A percentile compares a stretch with the other conserved stretches of the same genome.
These are phyloP conservation scores for Kryptopterus vitreolus DNA, from an alignment of 2,797 vertebrate genomes.

Conservation along the genomic window DNA sequence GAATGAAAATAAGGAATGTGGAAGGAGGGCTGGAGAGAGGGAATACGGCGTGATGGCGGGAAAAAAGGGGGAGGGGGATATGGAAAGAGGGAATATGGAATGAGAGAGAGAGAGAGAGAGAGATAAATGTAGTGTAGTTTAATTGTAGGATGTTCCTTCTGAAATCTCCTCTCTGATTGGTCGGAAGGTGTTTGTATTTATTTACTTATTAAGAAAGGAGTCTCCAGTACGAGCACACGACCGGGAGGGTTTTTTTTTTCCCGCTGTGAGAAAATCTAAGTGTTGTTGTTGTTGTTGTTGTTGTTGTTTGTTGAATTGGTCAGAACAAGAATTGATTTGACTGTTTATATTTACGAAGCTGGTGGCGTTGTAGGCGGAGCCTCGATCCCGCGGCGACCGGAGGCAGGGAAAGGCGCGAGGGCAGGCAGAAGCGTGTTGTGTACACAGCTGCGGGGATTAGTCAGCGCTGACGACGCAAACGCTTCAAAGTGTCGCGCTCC, in stretches of 20 bases:
- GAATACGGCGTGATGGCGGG: no score
- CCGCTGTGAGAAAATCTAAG: neutral
- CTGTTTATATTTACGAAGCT: neutral
- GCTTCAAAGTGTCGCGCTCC: slow-evolving; percentile 15
- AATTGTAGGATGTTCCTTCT: no score
- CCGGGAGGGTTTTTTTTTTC: neutral
- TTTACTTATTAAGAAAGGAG: neutral
- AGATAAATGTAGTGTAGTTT: no score
- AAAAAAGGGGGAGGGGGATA: no score
- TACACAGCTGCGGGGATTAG: slow-evolving; percentile 38
- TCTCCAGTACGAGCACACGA: neutral
- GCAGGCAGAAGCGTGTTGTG: slow-evolving; percentile 35
- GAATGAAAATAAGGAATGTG: no score
- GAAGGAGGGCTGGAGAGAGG: no score
- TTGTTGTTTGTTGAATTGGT: no score
- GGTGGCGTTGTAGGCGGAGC: slow-evolving; percentile 3
- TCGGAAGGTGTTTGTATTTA: neutral
- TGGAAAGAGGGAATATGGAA: no score
- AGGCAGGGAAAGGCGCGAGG: slow-evolving; percentile 9
- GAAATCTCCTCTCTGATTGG: neutral
- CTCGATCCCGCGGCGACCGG: neutral
- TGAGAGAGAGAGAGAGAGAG: no score
- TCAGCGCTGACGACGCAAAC: slow-evolving; percentile 39
- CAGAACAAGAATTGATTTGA: neutral
- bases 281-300: no score